Evolutionary conservation across 30 jellyfish, hydroid and myxozoan species (phyloP).

Genomic region (Calvadosia cruxmelitensis): DNA sequence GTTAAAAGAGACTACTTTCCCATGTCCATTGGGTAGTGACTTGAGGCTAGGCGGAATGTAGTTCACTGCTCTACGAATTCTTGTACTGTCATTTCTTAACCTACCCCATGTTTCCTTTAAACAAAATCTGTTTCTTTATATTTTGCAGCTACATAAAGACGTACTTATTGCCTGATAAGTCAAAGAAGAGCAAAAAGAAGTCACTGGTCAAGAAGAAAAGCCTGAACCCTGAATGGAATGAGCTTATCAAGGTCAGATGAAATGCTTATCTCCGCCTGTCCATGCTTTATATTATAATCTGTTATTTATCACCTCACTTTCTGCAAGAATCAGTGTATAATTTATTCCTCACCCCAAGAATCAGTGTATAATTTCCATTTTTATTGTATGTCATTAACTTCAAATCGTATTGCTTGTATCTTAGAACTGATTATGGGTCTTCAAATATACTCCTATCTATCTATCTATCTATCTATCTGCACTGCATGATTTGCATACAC

Average conservation of each 20-base stretch:
- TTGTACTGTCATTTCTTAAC: too few relatives aligned
- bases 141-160: constrained; percentile 67
- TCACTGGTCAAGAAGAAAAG: constrained; percentile 64
- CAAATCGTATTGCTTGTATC: too few relatives aligned
- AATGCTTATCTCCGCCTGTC: too few relatives aligned
- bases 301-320: neutral
- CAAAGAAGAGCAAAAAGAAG: constrained; percentile 83
- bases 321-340: neutral
- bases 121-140: neutral
- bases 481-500: neutral
- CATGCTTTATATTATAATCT: too few relatives aligned
- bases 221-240: constrained; percentile 91
- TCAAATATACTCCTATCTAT: too few relatives aligned
- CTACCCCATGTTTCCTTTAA: neutral
- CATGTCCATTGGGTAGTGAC: too few relatives aligned
- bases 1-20: too few relatives aligned
- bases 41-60: too few relatives aligned
- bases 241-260: constrained; percentile 51
- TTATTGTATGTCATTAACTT: too few relatives aligned
- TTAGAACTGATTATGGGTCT: too few relatives aligned
- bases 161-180: constrained; percentile 82
- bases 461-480: neutral
- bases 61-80: too few relatives aligned
- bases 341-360: neutral
- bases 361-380: too few relatives aligned